phyloP scores from a whole-genome alignment of 2,797 vertebrate genomes.

The Pelobates cultripes region DNA sequence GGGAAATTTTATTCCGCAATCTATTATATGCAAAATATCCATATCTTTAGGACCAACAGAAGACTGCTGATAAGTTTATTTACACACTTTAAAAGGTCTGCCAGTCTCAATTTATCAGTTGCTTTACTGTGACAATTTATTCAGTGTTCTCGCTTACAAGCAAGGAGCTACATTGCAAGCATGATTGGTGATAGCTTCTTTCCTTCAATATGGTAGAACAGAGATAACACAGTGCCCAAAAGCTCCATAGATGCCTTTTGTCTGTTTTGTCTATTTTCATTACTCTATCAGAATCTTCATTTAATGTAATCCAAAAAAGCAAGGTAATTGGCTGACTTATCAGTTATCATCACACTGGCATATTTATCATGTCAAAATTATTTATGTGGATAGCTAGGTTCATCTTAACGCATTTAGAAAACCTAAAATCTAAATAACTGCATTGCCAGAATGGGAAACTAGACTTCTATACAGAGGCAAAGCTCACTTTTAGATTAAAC shows the following conservation, averaged over 20 bases:
- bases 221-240: constrained; percentile 83
- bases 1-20: constrained; percentile 60
- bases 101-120: constrained; percentile 83
- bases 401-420: constrained; percentile 78
- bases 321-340: constrained; percentile 86
- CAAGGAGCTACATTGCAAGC: constrained; percentile 80
- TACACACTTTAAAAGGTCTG: constrained; percentile 76
- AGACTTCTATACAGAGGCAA: constrained; percentile 8
- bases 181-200: constrained; percentile 83
- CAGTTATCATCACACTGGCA: constrained; percentile 79
- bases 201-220: constrained; percentile 83
- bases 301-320: constrained; percentile 84
- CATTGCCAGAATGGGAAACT: constrained; percentile 76
- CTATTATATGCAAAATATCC: constrained; percentile 63
- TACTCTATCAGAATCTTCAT: constrained; percentile 85
- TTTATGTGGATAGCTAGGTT: constrained; percentile 83
- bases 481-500: background rate
- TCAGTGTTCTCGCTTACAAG: constrained; percentile 81
- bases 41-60: constrained; percentile 62
- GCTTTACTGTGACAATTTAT: constrained; percentile 83
- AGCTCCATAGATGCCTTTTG: constrained; percentile 78
- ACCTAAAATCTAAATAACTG: constrained; percentile 81
- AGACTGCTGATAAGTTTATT: constrained; percentile 76
- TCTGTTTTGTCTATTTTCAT: constrained; percentile 85
- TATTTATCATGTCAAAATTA: constrained; percentile 85